Conservation (phyloP, 2,797 vertebrate genomes). For the Paratrypauchen microcephalus region DNA sequence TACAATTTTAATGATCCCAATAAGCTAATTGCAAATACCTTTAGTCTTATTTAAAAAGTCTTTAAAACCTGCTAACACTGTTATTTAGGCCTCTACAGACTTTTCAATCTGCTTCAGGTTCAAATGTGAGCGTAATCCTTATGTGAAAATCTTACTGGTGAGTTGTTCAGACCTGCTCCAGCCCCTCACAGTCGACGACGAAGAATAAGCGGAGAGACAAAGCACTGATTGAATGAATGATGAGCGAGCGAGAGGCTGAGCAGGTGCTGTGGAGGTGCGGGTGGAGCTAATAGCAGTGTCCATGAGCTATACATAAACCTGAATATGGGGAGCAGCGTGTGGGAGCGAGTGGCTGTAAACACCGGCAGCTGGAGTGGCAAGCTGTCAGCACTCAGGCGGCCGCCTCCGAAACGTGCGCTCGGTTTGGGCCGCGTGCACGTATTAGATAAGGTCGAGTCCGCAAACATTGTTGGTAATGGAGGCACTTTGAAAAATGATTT, state of each 20-base stretch:
- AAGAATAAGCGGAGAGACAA: neutral
- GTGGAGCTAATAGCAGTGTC: conserved; percentile 24
- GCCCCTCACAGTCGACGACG: neutral
- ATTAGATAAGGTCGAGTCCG: conserved; percentile 44
- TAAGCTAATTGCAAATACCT: no score
- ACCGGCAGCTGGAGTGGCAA: conserved; percentile 44
- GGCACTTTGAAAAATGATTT: no score
- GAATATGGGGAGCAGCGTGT: conserved; percentile 46
- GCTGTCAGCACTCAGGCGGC: conserved; percentile 40
- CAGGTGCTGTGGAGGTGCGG: conserved; percentile 7
- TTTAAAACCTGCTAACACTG: no score
- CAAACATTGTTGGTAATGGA: neutral
- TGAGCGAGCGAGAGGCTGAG: neutral
- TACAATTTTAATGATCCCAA: neutral
- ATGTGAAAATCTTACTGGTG: neutral
- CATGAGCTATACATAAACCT: conserved; percentile 37
- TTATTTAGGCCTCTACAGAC: neutral
- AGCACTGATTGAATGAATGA: neutral
- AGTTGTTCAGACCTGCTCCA: neutral
- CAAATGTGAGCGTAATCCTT: neutral
- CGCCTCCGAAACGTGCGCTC: conserved; percentile 34
- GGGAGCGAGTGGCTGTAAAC: conserved; percentile 55
- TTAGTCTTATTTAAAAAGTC: no score
- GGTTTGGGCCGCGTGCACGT: conserved; percentile 46
- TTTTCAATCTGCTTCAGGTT: neutral